Evolutionary conservation across 2,888 invertebrate genomes (phyloP).

Genomic region (Sphaeridia pumilis): DNA sequence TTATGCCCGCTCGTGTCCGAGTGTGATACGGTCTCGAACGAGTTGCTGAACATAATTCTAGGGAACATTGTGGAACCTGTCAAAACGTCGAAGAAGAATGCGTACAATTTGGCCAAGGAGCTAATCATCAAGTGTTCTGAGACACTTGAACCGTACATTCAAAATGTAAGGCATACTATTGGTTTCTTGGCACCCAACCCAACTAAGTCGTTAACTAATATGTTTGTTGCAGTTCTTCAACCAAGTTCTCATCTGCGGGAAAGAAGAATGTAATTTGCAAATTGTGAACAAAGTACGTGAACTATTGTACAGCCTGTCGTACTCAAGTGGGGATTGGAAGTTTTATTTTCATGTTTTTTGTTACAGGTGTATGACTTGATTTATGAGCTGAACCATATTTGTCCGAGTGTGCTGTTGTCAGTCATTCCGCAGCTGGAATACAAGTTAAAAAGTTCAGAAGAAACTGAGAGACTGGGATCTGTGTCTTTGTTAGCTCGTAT

Average conservation of each 20-base stretch:
- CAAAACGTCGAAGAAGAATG: constrained; percentile 77
- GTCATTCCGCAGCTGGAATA: constrained; percentile 91
- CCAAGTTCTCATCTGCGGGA: constrained; percentile 83
- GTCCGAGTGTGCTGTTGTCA: constrained; percentile 70
- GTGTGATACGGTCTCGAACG: constrained; percentile 87
- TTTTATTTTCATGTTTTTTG: constrained; percentile 39
- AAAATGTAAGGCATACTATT: constrained; percentile 54
- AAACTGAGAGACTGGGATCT: constrained; percentile 74
- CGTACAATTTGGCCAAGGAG: constrained; percentile 81
- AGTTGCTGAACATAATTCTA: constrained; percentile 83
- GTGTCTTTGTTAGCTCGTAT: constrained; percentile 83
- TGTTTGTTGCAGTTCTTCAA: constrained; percentile 71
- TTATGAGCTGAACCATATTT: constrained; percentile 88
- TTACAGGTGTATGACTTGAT: constrained; percentile 87
- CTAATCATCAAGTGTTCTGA: constrained; percentile 81
- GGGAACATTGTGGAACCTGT: constrained; percentile 88
- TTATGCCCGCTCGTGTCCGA: constrained; percentile 88
- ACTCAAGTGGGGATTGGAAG: not conserved
- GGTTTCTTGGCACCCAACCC: not conserved
- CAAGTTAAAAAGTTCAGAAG: constrained; percentile 82
- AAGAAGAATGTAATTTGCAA: constrained; percentile 62
- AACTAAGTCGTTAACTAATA: constrained; percentile 12
- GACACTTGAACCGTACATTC: constrained; percentile 86
- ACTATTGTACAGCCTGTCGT: not conserved
- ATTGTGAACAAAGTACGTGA: constrained; percentile 33